Evolutionary conservation across 2,888 invertebrate genomes (phyloP).

Genomic region (Nomada flava): DNA sequence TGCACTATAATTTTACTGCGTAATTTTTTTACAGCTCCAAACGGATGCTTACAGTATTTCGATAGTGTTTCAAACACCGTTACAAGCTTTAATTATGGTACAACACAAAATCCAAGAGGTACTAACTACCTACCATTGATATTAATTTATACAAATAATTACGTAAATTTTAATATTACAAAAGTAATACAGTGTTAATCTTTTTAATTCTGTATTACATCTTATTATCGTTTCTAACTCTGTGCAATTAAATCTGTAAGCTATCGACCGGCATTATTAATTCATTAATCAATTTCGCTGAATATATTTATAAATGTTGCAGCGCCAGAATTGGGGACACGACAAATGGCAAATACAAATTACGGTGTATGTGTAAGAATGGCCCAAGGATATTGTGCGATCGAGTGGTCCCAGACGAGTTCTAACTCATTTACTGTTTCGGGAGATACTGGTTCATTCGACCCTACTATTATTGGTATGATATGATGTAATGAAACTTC

Average conservation of each 20-base stretch:
- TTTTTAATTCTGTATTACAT: no score
- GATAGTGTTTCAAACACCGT: constrained; percentile 87
- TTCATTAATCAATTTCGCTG: not conserved
- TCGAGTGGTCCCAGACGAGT: constrained; percentile 88
- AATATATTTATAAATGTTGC: not conserved
- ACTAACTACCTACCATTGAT: constrained; percentile 16
- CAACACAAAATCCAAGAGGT: constrained; percentile 86
- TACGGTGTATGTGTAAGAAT: constrained; percentile 92
- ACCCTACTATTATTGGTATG: constrained; percentile 83
- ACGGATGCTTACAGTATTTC: constrained; percentile 92
- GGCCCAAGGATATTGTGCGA: constrained; percentile 90
- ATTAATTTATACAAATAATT: constrained; percentile 2
- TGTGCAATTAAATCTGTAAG: not conserved
- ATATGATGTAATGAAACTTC: not conserved
- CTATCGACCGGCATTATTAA: not conserved
- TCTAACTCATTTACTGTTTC: constrained; percentile 89
- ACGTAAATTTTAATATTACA: not conserved
- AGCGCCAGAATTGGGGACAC: constrained; percentile 86
- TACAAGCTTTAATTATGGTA: constrained; percentile 91
- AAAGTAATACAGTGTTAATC: no score
- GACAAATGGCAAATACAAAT: constrained; percentile 89
- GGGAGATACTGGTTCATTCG: constrained; percentile 89
- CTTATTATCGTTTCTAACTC: no score
- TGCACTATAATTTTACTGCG: not conserved
- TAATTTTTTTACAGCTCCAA: constrained; percentile 87